Evolutionary conservation across 1,140 invertebrate genomes (phyloP).

Genomic region (Mylabris phalerata): DNA sequence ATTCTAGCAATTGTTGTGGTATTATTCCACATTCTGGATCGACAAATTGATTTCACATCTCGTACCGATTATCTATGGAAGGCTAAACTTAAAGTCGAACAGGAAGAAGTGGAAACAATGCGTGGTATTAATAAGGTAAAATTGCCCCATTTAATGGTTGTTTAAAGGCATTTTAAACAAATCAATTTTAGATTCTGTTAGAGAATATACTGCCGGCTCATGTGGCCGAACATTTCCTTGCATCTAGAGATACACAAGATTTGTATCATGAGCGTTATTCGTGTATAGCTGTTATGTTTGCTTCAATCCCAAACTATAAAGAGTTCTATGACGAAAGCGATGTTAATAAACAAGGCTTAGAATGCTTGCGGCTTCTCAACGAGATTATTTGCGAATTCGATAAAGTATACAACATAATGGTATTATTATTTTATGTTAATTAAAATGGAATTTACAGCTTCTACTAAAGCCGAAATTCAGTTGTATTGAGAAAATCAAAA

Average conservation of each 20-base stretch:
- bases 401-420: constrained; percentile 56
- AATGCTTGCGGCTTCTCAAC: constrained; percentile 89
- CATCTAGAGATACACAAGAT: constrained; percentile 62
- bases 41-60: constrained; percentile 80
- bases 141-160: not conserved
- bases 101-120: constrained; percentile 92
- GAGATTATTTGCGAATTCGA: constrained; percentile 99
- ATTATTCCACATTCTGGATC: constrained; percentile 70
- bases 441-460: constrained; percentile 51
- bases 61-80: constrained; percentile 89
- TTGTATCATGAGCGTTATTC: constrained; percentile 92
- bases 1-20: constrained; percentile 53
- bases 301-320: constrained; percentile 97
- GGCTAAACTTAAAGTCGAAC: constrained; percentile 82
- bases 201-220: constrained; percentile 96
- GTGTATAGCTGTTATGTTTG: constrained; percentile 95
- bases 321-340: constrained; percentile 98
- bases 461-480: constrained; percentile 92
- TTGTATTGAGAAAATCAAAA: constrained; percentile 97
- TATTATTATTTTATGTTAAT: not conserved
- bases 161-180: not conserved
- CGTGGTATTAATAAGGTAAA: constrained; percentile 82
- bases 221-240: constrained; percentile 89
- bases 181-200: constrained; percentile 59
- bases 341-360: constrained; percentile 93